phyloP scores from a whole-genome alignment of 2,888 invertebrate species.

The Metallyticus violacea region DNA sequence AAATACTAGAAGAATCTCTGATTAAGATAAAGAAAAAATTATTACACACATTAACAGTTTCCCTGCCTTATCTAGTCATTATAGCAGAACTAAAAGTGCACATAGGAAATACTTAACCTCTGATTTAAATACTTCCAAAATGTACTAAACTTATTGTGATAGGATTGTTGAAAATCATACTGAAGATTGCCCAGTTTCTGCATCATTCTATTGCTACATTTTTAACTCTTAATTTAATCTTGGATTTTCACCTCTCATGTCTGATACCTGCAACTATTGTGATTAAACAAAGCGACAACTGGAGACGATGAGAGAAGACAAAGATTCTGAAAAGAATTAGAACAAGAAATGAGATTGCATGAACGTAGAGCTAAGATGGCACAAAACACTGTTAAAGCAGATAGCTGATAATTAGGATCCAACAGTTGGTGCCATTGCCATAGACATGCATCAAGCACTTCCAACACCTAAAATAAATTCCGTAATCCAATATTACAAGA shows the following conservation, averaged over 20 bases:
- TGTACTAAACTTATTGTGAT: background rate
- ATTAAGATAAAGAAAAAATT: background rate
- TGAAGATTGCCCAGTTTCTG: background rate
- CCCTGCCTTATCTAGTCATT: background rate
- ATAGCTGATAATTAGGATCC: background rate
- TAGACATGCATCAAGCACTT: too few species aligned
- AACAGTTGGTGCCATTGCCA: background rate
- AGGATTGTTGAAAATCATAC: background rate
- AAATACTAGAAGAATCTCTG: background rate
- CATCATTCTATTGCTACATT: background rate
- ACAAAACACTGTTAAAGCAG: too few species aligned
- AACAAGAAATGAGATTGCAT: too few species aligned
- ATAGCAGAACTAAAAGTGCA: background rate
- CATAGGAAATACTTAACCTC: background rate
- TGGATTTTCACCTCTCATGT: background rate
- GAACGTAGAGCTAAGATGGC: too few species aligned
- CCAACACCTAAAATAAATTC: background rate
- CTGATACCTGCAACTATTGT: background rate
- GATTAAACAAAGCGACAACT: background rate
- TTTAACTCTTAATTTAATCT: background rate
- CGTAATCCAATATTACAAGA: background rate
- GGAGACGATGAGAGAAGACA: background rate
- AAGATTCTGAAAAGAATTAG: background rate
- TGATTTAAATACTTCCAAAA: background rate
- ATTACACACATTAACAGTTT: background rate